phyloP scores from a whole-genome alignment of 2,797 vertebrate species.

The Clarias fuscus region DNA sequence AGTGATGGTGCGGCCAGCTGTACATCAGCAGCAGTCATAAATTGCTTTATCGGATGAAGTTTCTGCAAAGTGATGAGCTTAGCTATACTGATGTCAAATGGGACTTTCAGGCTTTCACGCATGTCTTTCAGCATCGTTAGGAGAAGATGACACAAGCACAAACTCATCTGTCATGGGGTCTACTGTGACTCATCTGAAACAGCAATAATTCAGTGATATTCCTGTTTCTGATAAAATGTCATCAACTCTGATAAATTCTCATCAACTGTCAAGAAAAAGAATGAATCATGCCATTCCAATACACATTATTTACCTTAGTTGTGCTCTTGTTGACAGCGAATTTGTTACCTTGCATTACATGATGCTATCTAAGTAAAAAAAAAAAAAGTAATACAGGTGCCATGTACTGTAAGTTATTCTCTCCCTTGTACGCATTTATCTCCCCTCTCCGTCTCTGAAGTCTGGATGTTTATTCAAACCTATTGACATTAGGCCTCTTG shows the following conservation, averaged over 20 bases:
- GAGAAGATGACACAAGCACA: slow-evolving; percentile 1
- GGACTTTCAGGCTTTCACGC: slow-evolving; percentile 20
- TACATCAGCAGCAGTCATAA: slow-evolving; percentile 78
- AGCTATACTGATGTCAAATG: slow-evolving; percentile 69
- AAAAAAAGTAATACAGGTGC: neutral
- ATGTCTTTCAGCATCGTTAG: slow-evolving; percentile 20
- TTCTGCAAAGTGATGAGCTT: slow-evolving; percentile 77
- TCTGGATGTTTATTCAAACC: slow-evolving; percentile 48
- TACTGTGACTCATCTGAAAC: neutral
- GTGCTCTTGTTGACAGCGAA: neutral
- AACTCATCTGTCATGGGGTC: neutral
- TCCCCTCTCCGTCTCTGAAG: slow-evolving; percentile 33
- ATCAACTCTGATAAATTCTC: too few relatives aligned
- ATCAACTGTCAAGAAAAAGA: neutral
- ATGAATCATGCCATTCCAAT: neutral
- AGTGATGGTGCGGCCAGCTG: slow-evolving; percentile 73
- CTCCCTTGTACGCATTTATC: neutral
- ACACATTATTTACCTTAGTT: neutral
- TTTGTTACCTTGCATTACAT: neutral
- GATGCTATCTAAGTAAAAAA: neutral
- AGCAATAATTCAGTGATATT: neutral
- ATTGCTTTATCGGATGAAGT: slow-evolving; percentile 80
- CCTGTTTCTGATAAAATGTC: slow-evolving; percentile 3
- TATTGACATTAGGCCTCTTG: slow-evolving; percentile 50
- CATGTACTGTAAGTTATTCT: neutral